Evolutionary conservation across 1,140 invertebrate species (phyloP), one percentile per base, ranked within the genome.

Genomic region (Atta texana): DNA sequence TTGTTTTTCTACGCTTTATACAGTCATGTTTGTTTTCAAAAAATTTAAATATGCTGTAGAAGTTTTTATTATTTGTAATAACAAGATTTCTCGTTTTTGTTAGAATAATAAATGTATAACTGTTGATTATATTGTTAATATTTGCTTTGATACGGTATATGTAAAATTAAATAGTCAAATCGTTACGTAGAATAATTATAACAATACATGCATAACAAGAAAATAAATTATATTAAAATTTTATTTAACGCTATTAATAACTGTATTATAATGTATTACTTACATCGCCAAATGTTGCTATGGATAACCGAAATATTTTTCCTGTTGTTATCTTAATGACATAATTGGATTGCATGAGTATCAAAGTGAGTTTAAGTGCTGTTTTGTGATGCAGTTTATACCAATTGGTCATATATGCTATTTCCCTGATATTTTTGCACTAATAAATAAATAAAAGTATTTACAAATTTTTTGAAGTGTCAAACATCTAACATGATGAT

Each of bases 291-390:
- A 89, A 90, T 21, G 84, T 85, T 39, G n/a, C 44, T 0, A 90
- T 64, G 18, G 88, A 87, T 28, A 91, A 63, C 18, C 82, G 44
- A 21, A 93, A 71, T 8, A 93, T 61, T 85, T 92, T 92, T 64
- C 92, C 91, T 39, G 92, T 91, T 1, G 91, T 92, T n/a, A 93
- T 85, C 82, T 87, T 92, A 1, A 77, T 59, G 18, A 92, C 74
- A 18, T 68, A 74, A 61, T 82, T 72, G 1, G 92, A 71, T 51
- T 84, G 84, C 12, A 85, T 71, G 24, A 93, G 76, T 59, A 93
- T 84, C 66, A 93, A 86, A 59, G 92, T 64, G 12, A 93, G 34
- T 63, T 86, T 77, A 4, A 84, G 39, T 8, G 80, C 84, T 68
- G 55, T 86, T 76, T 85, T 90, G 3, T 34, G 61, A 18, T 89